Conservation (phyloP, 2,797 vertebrate species). For the Staurois parvus region DNA sequence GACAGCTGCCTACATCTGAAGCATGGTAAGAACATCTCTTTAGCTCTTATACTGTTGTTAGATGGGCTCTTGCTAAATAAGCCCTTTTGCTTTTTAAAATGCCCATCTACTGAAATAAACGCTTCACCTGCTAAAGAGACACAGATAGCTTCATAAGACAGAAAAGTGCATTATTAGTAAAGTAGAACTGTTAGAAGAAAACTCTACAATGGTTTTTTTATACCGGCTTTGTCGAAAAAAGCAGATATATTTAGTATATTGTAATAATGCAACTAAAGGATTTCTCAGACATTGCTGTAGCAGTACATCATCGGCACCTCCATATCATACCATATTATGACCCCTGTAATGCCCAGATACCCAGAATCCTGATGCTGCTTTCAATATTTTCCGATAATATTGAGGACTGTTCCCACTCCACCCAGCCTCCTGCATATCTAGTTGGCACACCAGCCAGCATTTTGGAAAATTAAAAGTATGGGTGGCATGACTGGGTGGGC, state of each 20-base stretch:
- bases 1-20: constrained; percentile 99
- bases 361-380: neutral
- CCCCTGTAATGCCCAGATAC: neutral
- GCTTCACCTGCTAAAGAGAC: constrained; percentile 52
- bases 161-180: neutral
- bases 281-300: no score
- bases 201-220: constrained; percentile 73
- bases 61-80: constrained; percentile 61
- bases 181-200: constrained; percentile 1
- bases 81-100: constrained; percentile 38
- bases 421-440: no score
- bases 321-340: neutral
- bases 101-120: constrained; percentile 34
- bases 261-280: neutral
- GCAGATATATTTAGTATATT: neutral
- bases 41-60: constrained; percentile 74
- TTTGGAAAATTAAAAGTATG: no score
- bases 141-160: neutral
- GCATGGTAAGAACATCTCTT: constrained; percentile 93
- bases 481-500: no score
- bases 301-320: neutral
- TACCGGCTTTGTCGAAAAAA: constrained; percentile 70
- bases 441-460: no score
- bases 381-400: neutral
- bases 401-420: no score